phyloP scores from a whole-genome alignment of 2,888 invertebrate genomes.

The Euzetes globulus region DNA sequence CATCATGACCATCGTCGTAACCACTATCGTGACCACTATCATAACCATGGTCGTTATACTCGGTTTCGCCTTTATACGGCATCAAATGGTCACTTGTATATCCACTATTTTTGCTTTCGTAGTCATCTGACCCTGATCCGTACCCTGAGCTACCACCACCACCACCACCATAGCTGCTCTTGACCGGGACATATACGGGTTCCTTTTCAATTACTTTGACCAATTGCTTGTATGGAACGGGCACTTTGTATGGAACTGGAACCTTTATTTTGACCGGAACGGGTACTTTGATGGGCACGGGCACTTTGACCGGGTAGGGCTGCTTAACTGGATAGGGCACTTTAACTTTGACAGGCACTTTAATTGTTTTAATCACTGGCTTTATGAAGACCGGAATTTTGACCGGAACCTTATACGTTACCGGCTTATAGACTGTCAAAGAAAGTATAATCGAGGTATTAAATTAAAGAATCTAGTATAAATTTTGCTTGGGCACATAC shows the following conservation, averaged over 20 bases:
- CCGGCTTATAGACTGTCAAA: not conserved
- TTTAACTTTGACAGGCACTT: not conserved
- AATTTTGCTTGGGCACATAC: not conserved
- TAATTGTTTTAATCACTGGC: constrained; percentile 7
- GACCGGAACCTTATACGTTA: not conserved
- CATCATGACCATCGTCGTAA: not conserved
- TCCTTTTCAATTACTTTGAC: constrained; percentile 1
- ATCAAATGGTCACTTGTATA: not conserved
- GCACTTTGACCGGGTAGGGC: constrained; percentile 13
- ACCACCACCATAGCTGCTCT: not conserved
- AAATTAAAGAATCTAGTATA: not conserved
- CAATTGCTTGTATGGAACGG: not conserved
- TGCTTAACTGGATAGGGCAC: constrained; percentile 14
- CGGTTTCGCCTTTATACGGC: too few relatives aligned
- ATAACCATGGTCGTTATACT: not conserved
- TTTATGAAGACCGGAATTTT: not conserved
- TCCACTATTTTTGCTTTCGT: not conserved
- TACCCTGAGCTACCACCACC: not conserved
- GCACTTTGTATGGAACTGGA: constrained; percentile 7
- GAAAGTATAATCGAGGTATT: not conserved
- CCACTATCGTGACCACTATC: not conserved
- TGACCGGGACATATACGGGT: not conserved
- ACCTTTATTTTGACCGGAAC: not conserved
- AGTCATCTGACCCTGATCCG: not conserved
- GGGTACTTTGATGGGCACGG: not conserved